Evolutionary conservation across 2,888 invertebrate species (phyloP), one percentile per base, ranked within the genome.

Genomic region (Cylloceria caligata): DNA sequence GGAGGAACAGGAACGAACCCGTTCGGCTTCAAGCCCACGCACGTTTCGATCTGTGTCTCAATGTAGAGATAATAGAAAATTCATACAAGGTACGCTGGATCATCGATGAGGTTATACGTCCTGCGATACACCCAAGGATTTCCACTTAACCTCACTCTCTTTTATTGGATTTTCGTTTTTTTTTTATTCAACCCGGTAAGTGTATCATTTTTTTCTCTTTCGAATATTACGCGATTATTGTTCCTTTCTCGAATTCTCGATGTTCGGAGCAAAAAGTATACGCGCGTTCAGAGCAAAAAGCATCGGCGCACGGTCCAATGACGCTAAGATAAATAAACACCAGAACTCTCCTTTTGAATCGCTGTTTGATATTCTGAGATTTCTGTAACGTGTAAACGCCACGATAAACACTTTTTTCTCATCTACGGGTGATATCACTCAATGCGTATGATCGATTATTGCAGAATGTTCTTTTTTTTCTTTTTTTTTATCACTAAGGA

Each of bases 291-390:
- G n/a, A n/a, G n/a, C n/a, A 45, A 45, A 45, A 45, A 16, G n/a
- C 1, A n/a, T 13, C 11, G 39, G 16, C 42, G 16, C 45, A 13
- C 45, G 45, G 16, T 45, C 5, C 42, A 42, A 42, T 42, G 42
- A n/a, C 3, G 42, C 13, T 34, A 34, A 55, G 60, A 57, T 68
- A 77, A 81, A 81, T 62, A 81, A 68, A 81, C 68, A 68, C 27
- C 24, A 11, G 19, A 57, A n/a, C 19, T 60, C 34, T 39, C 16
- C 42, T 39, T 39, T 69, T 39, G 36, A 1, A 39, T 19, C 1
- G 49, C 45, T 16, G 1, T 16, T 45, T 16, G n/a, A 45, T 45
- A 9, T 30, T 60, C n/a, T 30, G 45, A 68, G 42, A 45, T 62
- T 74, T 80, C 52, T 45, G 5, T 16, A 45, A 45, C 13, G 9